These are phyloP conservation scores for Microcebus lehilahytsara DNA, from an alignment of 2,113 vertebrate species.

Conservation along the genomic window DNA sequence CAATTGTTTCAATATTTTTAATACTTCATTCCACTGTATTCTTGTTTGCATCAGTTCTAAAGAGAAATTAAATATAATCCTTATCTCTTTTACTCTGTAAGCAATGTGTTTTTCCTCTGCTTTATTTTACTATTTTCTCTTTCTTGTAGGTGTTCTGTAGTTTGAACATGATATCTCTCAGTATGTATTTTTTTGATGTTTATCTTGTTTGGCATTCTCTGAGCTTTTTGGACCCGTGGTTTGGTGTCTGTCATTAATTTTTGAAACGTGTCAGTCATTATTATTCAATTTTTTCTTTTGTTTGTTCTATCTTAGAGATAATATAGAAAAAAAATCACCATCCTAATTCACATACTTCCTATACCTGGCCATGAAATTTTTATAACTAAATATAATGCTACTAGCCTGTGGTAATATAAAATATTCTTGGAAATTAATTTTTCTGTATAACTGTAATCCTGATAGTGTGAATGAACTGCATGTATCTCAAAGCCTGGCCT, in stretches of 20 bases:
- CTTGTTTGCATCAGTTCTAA: background rate
- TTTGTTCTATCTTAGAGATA: background rate
- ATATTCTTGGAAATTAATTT: background rate
- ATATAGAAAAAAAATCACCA: background rate
- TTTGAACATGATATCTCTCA: background rate
- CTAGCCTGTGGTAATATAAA: background rate
- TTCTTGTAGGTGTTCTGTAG: background rate
- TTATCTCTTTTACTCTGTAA: background rate
- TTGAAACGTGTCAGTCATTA: background rate
- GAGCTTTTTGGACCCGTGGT: background rate
- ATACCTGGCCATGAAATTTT: background rate
- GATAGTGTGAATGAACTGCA: background rate
- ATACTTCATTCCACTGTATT: background rate
- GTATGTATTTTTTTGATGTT: background rate
- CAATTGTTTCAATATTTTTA: background rate
- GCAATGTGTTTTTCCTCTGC: background rate
- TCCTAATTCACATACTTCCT: background rate
- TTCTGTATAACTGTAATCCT: background rate
- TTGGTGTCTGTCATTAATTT: background rate
- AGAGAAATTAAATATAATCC: background rate
- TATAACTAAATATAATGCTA: background rate
- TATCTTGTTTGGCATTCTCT: background rate
- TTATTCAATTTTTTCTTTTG: background rate
- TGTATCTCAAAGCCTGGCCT: background rate
- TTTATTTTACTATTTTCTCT: background rate